Evolutionary conservation across 2,113 vertebrate genomes (phyloP), one percentile per base, ranked within the genome.

Genomic region (Gnathonemus longibarbis): DNA sequence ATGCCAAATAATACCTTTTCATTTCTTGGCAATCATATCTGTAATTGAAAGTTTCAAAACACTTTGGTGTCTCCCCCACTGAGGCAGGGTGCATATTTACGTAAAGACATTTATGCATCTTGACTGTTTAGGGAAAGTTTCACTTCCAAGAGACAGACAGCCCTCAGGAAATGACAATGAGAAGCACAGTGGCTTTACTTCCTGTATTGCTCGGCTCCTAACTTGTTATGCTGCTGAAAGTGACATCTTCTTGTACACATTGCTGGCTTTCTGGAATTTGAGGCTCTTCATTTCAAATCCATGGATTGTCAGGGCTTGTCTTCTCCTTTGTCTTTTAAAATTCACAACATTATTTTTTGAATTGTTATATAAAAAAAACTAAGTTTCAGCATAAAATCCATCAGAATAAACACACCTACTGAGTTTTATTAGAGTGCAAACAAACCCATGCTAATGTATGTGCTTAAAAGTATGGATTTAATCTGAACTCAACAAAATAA

Each of bases 151-250:
- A 90, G 84, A 53, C 84, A 90, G 58, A 45, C 56, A 21, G 58
- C 89, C 21, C 46, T 77, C 70, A 66, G 89, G 89, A 90, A 90
- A 90, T 87, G 27, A 90, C 56, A 52, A 46, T 15, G 11, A 77
- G 62, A 62, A 45, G 62, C 17, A 58, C 9, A 52, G 48, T 52
- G 19, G 46, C 45, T 52, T 52, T 52, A 11, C 89, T 85, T 87
- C 48, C 84, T n/a, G 31, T 87, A 13, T 49, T 24, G 58, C 56
- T 62, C 62, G 7, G 52, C 83, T 42, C 42, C 31, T 89, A 83
- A 85, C 89, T 53, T 24, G 39, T 48, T 85, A 39, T 77, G n/a
- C n/a, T n/a, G 52, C 24, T 70, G 31, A 46, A 77, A 70, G 27
- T 58, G 74, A 89, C 11, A 84, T 56, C 19, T 31, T 15, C 45